Percentiles rank a stretch among this genome's conserved stretches.
These are phyloP conservation scores for Artemia sp. DNA, from an alignment of 2,888 invertebrate genomes.

Conservation along the genomic window DNA sequence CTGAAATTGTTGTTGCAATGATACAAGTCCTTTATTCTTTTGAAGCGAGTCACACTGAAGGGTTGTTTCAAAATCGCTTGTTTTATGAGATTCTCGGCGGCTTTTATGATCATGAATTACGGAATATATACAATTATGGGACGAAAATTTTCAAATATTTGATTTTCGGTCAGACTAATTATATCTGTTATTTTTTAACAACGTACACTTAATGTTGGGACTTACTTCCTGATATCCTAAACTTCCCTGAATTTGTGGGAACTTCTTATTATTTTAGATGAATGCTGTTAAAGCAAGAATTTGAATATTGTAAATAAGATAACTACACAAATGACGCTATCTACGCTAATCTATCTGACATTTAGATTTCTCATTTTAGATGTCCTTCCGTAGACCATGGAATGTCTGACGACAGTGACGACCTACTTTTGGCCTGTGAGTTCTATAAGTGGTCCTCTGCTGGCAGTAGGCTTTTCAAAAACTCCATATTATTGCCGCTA, in stretches of 20 bases:
- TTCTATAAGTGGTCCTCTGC: too few relatives aligned
- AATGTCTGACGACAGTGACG: conserved; percentile 55
- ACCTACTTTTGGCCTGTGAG: conserved; percentile 52
- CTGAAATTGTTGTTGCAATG: too few relatives aligned
- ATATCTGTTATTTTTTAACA: not conserved
- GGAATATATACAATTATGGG: too few relatives aligned
- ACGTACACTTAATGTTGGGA: not conserved
- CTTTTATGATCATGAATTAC: too few relatives aligned
- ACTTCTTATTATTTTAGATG: conserved; percentile 35
- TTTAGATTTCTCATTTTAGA: conserved; percentile 43
- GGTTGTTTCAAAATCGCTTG: too few relatives aligned
- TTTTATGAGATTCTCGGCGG: too few relatives aligned
- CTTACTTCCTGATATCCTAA: not conserved
- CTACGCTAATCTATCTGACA: conserved; percentile 35
- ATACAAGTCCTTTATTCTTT: too few relatives aligned
- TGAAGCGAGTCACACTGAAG: too few relatives aligned
- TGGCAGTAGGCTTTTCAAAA: too few relatives aligned
- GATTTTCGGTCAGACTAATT: too few relatives aligned
- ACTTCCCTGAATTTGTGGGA: not conserved
- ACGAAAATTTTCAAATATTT: too few relatives aligned
- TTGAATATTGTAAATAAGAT: conserved; percentile 42
- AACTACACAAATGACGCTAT: conserved; percentile 44
- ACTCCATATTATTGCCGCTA: too few relatives aligned
- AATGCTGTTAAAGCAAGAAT: conserved; percentile 37
- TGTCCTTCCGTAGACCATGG: conserved; percentile 49